Base-by-base conservation (phyloP, 2,113 vertebrate species). In the Amazona guildingii region DNA sequence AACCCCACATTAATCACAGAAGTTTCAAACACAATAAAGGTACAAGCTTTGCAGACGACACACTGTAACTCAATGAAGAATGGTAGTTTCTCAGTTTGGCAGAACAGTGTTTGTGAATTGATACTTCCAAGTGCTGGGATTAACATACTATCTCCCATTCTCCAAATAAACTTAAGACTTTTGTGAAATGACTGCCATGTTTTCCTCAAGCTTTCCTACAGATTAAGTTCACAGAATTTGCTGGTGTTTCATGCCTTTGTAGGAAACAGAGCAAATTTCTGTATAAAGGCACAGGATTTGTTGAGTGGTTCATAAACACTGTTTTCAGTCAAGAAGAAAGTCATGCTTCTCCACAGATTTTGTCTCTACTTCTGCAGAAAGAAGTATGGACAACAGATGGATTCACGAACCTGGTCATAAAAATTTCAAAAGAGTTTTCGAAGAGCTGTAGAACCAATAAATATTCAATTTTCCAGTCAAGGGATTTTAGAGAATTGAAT, bases 131-230 rank as follows among this genome's bases (percentile, higher is more conserved):
- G 6, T 3, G 2, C 54, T 80, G 37, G 12, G 29, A 84, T 76
- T 69, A 57, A 39, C 20, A 75, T 31, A 31, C 27, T 20, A 18
- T 35, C 52, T 91, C 63, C 35, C 35, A 48, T 49, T 78, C 43
- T 52, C 28, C 27, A 63, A 25, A 67, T 29, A 19, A 70, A 52
- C 3, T 10, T 46, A 35, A 48, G 20, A 83, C 24, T 44, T 74
- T 5, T 9, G 29, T n/a, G 4, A 80, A 80, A 73, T 10, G 2
- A 66, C 37, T 41, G 25, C 11, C 19, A 49, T 2, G 0, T 44
- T 49, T 78, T 13, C n/a, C 64, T 77, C 33, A 59, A 63, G 37
- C 41, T 63, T 48, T 79, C 20, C 43, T 69, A 39, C 17, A 52
- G 48, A 31, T 44, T 37, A 82, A 76, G 27, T 24, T 80, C 41